Evolutionary conservation across 2,797 vertebrate species (phyloP), one percentile per base, ranked within the genome.

Genomic region (Gymnothorax javanicus): DNA sequence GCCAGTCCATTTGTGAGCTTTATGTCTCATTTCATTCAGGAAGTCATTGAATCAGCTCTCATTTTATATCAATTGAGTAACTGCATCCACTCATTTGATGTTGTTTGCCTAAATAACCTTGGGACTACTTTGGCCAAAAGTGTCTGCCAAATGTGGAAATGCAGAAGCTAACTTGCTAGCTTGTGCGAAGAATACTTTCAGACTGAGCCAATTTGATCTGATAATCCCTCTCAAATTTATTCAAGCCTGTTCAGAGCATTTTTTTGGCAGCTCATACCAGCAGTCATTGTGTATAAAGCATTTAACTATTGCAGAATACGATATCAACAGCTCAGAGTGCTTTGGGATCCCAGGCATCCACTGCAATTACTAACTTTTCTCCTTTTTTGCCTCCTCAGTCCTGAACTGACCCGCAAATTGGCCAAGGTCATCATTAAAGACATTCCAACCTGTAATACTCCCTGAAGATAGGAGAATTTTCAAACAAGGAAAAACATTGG

Each of bases 221-320:
- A 75, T 75, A 75, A 77, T 52, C 73, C 13, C 73, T 77, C 33
- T 77, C 33, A 77, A 77, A 20, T 77, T 50, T 77, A 77, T 77
- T 20, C 15, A 77, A 75, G 71, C 33, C 71, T 75, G 33, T 43
- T 33, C 71, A 75, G 71, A 43, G 33, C 33, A 3, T 43, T 15
- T 43, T 15, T 33, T 43, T 75, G 27, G 33, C 71, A 75, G 3
- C 12, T 2, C 69, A 71, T 25, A 43, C 43, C 71, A 75, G 20
- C 71, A 75, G 4, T 43, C 33, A 75, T 43, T 13, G 12, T 75
- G 71, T 6, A 13, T 43, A 17, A 75, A 75, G 11, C 71, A 75
- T 43, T 75, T 75, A 75, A 33, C 71, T 20, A 52, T 77, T 69
- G 23, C 23, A 69, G 25, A 69, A 9, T 69, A 69, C 8, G 7